phyloP scores from a whole-genome alignment of 2,888 invertebrate genomes.

The Philonicus albiceps region DNA sequence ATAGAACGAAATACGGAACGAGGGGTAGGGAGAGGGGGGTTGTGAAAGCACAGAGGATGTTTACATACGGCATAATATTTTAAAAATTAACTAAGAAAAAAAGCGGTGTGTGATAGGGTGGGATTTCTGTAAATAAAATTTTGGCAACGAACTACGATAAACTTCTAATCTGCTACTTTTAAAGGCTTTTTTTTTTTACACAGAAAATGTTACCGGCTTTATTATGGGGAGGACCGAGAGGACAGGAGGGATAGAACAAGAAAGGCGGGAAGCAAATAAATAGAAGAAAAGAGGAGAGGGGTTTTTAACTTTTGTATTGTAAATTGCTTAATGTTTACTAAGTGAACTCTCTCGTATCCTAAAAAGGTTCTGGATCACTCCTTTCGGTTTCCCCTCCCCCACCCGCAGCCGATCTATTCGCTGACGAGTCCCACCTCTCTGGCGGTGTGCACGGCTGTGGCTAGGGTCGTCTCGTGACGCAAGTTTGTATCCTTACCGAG shows the following conservation, averaged over 20 bases:
- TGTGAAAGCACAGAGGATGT: background rate
- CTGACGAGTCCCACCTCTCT: slow-evolving; percentile 62
- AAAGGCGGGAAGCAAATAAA: slow-evolving; percentile 14
- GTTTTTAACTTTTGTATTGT: background rate
- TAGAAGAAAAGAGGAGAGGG: background rate
- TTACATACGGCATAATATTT: background rate
- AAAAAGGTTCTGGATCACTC: background rate
- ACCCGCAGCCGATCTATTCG: slow-evolving; percentile 55
- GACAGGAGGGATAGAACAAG: background rate
- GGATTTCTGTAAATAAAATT: background rate
- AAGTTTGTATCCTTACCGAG: slow-evolving; percentile 43
- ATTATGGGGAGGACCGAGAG: background rate
- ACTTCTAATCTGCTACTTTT: background rate
- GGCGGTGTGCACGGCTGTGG: slow-evolving; percentile 44
- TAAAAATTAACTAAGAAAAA: background rate
- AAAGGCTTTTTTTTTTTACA: background rate
- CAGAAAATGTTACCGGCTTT: background rate
- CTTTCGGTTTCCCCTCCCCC: background rate
- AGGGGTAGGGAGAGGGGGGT: no score
- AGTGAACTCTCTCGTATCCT: background rate
- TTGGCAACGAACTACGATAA: slow-evolving; percentile 6
- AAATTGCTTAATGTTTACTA: slow-evolving; percentile 15
- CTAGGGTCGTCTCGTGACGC: slow-evolving; percentile 46
- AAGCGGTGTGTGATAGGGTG: background rate
- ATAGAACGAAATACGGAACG: background rate